A percentile compares a stretch with the other conserved stretches of the same genome.
Conservation (phyloP, 2,113 vertebrate species). For the Apaloderma vittatum region DNA sequence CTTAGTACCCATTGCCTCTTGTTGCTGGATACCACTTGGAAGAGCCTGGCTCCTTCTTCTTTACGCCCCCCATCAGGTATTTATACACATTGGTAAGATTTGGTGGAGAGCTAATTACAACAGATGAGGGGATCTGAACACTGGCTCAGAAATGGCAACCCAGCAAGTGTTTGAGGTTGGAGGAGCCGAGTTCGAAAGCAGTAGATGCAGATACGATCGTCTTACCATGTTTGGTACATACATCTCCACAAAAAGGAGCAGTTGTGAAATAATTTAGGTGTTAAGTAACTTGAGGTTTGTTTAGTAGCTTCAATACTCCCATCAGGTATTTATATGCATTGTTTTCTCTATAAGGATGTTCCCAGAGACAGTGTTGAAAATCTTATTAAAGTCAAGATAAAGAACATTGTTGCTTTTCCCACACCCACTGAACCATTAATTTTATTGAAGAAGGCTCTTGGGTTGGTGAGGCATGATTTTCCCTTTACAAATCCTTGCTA, state of each 20-base stretch:
- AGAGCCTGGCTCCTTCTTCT: not conserved
- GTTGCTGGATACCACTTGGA: not conserved
- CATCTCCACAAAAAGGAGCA: not conserved
- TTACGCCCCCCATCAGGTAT: not conserved
- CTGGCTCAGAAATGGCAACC: conserved; percentile 96
- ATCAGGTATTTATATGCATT: too few species aligned
- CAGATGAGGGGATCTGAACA: conserved; percentile 90
- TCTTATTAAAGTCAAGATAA: not conserved
- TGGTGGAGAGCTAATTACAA: conserved; percentile 93
- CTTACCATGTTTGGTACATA: conserved; percentile 88
- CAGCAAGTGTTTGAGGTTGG: conserved; percentile 82
- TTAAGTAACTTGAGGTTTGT: not conserved
- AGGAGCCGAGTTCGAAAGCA: conserved; percentile 90
- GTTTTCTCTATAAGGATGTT: not conserved
- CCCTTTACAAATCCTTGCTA: not conserved
- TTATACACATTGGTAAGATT: conserved; percentile 27
- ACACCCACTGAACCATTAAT: not conserved
- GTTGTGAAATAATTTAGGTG: not conserved
- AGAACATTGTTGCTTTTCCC: not conserved
- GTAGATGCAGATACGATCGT: conserved; percentile 97
- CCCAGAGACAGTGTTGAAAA: not conserved
- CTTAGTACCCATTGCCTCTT: not conserved
- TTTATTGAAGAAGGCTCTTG: not conserved
- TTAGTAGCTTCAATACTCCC: not conserved
- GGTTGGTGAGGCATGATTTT: not conserved